Base-by-base conservation (phyloP, 2,888 invertebrate species). In the Polyommatus icarus region DNA sequence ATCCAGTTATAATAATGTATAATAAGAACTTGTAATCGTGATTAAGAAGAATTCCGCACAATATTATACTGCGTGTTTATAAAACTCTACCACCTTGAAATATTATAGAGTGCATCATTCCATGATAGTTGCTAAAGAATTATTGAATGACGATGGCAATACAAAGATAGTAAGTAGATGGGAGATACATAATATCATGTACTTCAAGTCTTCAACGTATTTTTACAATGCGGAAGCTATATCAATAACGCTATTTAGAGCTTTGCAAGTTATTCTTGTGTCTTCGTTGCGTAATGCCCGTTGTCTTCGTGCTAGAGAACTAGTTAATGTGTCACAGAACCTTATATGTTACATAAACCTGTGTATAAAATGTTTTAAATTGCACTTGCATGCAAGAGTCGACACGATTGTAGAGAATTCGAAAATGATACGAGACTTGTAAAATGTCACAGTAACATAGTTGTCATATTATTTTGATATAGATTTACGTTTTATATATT, bases 161-260 rank as follows among this genome's bases (percentile, higher is more conserved):
- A 67, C 67, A 32, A 67, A 32, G 4, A 61, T 12, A 5, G 24
- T 61, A 59, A 4, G 24, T 61, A 59, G 4, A 10, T 67, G 29
- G 29, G 12, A 67, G 29, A 67, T 67, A 67, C 32, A 32, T 54
- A 46, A 29, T 50, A 40, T 1, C 18, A 5, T 15, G 29, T 15
- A 18, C 67, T 32, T 32, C 3, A 32, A 32, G 32, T 32, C 1
- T 73, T 73, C 10, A 73, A 24, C 46, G 73, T 73, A 24, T 46
- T 73, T 73, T 73, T 73, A 73, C 73, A 73, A 73, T 46, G 40
- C 73, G 73, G 73, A 46, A 73, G 73, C 24, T 46, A 36, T 40
- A 46, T 73, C 73, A 20, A 73, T 32, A 32, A 29, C 46, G 72
- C 72, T 73, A 40, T 73, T 24, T 73, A 73, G 73, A 73, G 20